Percentiles rank a stretch among this genome's conserved stretches.
Evolutionary conservation across 2,888 invertebrate species (phyloP).

Genomic region (Trichogramma evanescens): DNA sequence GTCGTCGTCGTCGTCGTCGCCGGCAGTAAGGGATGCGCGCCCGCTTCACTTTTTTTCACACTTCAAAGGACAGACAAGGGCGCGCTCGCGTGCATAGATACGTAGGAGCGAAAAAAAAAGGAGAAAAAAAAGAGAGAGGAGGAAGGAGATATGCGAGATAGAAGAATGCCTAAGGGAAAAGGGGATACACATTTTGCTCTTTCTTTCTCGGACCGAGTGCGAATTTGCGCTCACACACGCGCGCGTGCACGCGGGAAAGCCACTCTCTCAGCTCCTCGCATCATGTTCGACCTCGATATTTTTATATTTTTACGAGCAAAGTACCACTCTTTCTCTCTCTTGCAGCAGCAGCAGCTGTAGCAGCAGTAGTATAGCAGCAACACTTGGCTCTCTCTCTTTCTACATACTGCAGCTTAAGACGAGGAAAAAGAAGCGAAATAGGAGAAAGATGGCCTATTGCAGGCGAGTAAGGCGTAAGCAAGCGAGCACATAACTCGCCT

Average conservation of each 20-base stretch:
- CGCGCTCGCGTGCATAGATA: not conserved
- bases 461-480: not conserved
- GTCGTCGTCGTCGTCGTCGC: not conserved
- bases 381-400: too few relatives aligned
- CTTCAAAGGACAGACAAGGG: not conserved
- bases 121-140: too few relatives aligned
- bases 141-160: too few relatives aligned
- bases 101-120: not conserved
- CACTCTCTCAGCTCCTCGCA: not conserved
- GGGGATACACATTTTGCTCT: too few relatives aligned
- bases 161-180: too few relatives aligned
- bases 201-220: not conserved
- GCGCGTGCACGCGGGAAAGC: not conserved
- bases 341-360: not conserved
- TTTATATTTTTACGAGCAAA: constrained; percentile 37
- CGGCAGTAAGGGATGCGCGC: not conserved
- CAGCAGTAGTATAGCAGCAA: not conserved
- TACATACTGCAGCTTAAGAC: not conserved
- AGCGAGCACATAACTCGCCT: not conserved
- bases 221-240: not conserved
- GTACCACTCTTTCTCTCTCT: constrained; percentile 21
- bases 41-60: too few relatives aligned
- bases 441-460: not conserved
- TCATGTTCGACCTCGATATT: constrained; percentile 27
- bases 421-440: not conserved